phyloP scores from a whole-genome alignment of 2,888 invertebrate genomes.

The Eretmocerus hayati region DNA sequence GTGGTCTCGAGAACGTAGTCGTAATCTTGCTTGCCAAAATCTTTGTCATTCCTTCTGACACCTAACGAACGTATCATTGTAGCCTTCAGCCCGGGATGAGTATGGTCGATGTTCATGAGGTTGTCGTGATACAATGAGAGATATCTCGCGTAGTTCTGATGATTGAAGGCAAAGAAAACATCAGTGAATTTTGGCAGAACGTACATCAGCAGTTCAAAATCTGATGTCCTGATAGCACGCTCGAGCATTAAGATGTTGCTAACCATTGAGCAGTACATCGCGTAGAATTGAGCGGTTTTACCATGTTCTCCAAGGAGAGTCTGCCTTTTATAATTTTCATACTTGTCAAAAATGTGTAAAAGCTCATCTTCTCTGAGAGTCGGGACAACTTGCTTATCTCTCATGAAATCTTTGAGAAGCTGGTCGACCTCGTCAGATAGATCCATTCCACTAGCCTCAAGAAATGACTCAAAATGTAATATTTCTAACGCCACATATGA shows the following conservation, averaged over 20 bases:
- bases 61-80: slow-evolving; percentile 5
- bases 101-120: slow-evolving; percentile 13
- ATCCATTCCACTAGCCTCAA: too few relatives aligned
- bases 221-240: slow-evolving; percentile 31
- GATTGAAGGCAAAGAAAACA: slow-evolving; percentile 23
- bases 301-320: slow-evolving; percentile 21
- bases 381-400: too few relatives aligned
- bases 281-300: slow-evolving; percentile 27
- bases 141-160: slow-evolving; percentile 22
- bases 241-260: slow-evolving; percentile 21
- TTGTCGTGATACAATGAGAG: slow-evolving; percentile 18
- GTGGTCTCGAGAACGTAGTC: not conserved
- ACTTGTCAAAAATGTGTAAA: slow-evolving; percentile 6
- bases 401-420: too few relatives aligned
- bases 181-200: slow-evolving; percentile 19
- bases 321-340: slow-evolving; percentile 21
- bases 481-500: too few relatives aligned
- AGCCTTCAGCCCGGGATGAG: slow-evolving; percentile 18
- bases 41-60: not conserved
- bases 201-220: slow-evolving; percentile 29
- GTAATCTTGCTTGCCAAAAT: not conserved
- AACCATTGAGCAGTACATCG: slow-evolving; percentile 15
- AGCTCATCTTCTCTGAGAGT: too few relatives aligned
- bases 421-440: too few relatives aligned
- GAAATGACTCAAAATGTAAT: too few relatives aligned